Conservation (phyloP, 2,797 vertebrate species). For the Champsocephalus gunnari region DNA sequence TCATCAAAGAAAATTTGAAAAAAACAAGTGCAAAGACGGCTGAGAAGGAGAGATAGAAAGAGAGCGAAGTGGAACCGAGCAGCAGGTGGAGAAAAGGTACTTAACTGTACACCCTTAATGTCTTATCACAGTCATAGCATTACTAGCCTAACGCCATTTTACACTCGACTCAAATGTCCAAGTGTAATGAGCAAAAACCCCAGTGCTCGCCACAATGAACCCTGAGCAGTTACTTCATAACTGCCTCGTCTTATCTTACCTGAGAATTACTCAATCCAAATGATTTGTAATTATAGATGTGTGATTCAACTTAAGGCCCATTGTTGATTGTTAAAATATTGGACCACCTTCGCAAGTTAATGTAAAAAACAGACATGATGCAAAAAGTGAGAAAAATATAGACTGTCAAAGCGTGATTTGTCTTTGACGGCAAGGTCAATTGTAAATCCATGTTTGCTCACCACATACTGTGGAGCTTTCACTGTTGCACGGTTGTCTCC, state of each 20-base stretch:
- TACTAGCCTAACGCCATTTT: not conserved
- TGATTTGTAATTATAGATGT: not conserved
- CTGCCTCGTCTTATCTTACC: not conserved
- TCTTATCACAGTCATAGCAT: slow-evolving; percentile 2
- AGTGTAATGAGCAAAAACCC: not conserved
- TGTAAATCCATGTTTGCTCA: too few species aligned
- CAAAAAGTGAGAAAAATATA: too few species aligned
- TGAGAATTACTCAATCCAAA: not conserved
- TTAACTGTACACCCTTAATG: not conserved
- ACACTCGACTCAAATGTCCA: not conserved
- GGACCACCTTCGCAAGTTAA: too few species aligned
- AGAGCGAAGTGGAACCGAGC: not conserved
- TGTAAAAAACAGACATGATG: too few species aligned
- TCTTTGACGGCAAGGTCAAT: too few species aligned
- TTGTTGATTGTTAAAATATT: too few species aligned
- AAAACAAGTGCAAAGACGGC: not conserved
- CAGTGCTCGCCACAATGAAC: not conserved
- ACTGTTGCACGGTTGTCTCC: too few species aligned
- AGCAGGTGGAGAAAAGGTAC: not conserved
- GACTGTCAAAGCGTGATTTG: too few species aligned
- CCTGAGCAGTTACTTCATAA: not conserved
- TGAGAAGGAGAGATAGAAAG: not conserved
- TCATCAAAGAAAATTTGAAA: slow-evolving; percentile 8
- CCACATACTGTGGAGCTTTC: too few species aligned
- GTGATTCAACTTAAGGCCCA: not conserved